phyloP scores from a whole-genome alignment of 2,113 vertebrate genomes.

The Thamnophis sirtalis region DNA sequence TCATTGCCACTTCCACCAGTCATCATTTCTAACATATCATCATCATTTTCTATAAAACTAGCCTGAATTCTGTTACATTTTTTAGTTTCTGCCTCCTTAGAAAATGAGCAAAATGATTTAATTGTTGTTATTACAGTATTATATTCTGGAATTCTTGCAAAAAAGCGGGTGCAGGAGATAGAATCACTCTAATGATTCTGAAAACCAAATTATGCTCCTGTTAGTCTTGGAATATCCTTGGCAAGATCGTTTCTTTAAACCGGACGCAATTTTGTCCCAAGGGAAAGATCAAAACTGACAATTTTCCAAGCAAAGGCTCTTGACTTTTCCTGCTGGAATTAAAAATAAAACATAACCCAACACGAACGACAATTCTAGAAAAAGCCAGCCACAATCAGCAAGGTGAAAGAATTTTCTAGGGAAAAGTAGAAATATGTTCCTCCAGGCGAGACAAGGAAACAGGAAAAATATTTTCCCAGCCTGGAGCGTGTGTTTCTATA shows the following conservation, averaged over 20 bases:
- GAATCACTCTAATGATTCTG: too few species aligned
- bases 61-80: neutral
- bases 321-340: neutral
- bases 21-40: neutral
- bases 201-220: neutral
- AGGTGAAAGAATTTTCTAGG: neutral
- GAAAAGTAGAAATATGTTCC: neutral
- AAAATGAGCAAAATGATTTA: neutral
- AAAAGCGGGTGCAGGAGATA: too few species aligned
- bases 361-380: neutral
- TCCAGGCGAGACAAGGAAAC: neutral
- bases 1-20: neutral
- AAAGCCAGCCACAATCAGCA: neutral
- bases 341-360: neutral
- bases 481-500: neutral
- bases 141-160: neutral
- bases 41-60: neutral
- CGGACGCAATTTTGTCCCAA: neutral
- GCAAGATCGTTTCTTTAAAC: neutral
- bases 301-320: neutral
- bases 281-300: neutral
- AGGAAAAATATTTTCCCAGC: neutral
- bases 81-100: neutral
- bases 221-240: neutral
- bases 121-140: too few species aligned